Evolutionary conservation across 2,113 vertebrate genomes (phyloP).

Genomic region (Myocastor coypus): DNA sequence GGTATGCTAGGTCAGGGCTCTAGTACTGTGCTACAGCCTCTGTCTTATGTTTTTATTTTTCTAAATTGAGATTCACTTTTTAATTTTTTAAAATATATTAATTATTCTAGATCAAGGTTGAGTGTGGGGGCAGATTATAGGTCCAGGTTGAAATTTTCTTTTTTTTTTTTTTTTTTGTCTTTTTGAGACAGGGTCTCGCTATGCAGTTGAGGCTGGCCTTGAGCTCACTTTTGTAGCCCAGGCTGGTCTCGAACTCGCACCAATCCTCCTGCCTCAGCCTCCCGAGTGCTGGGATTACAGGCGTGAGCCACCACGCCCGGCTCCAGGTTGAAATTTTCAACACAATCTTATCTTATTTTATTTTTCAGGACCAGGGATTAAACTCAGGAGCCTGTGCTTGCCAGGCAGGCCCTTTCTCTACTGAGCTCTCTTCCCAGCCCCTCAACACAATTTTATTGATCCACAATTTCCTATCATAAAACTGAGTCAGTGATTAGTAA

Average conservation of each 20-base stretch:
- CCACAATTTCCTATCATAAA: constrained; percentile 11
- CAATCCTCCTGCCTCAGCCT: no score
- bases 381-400: no score
- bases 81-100: constrained; percentile 36
- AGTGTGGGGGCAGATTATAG: neutral
- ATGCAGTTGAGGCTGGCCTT: no score
- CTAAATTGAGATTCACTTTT: constrained; percentile 46
- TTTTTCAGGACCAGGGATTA: no score
- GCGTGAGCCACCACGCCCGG: no score
- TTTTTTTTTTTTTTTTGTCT: no score
- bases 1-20: neutral
- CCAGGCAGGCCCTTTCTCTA: no score
- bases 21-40: neutral
- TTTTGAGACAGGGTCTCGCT: no score
- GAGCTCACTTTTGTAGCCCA: no score
- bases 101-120: neutral
- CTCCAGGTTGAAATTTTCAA: constrained; percentile 4
- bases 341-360: neutral
- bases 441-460: constrained; percentile 5
- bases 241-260: no score
- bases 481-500: neutral
- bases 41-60: neutral
- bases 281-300: no score
- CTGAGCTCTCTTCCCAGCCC: no score
- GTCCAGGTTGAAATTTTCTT: neutral